These are phyloP conservation scores for Stomatorhinus walkeri DNA, from an alignment of 2,797 vertebrate genomes.

Conservation along the genomic window DNA sequence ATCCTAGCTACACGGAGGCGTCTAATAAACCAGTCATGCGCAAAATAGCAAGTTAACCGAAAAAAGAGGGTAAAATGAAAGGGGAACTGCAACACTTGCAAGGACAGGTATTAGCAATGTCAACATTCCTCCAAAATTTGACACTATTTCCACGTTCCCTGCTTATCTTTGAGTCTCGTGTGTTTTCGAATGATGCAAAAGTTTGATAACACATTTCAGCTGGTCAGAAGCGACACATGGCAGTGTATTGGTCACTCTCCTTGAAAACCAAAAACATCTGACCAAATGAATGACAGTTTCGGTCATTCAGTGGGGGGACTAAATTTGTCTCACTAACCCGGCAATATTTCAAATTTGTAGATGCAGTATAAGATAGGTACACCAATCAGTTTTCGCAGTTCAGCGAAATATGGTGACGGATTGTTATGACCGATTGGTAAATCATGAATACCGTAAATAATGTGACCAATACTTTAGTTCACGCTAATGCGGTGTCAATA, in stretches of 20 bases:
- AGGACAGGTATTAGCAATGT: conserved; percentile 24
- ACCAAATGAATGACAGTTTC: background rate
- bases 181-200: conserved; percentile 16
- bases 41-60: conserved; percentile 34
- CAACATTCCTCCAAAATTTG: conserved; percentile 25
- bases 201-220: conserved; percentile 14
- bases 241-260: background rate
- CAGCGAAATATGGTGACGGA: background rate
- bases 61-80: conserved; percentile 25
- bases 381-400: background rate
- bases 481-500: background rate
- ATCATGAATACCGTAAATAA: background rate
- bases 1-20: conserved; percentile 33
- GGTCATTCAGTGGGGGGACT: background rate
- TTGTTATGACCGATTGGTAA: background rate
- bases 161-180: conserved; percentile 18
- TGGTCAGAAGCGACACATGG: background rate
- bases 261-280: background rate
- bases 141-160: conserved; percentile 10
- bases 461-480: background rate
- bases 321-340: background rate
- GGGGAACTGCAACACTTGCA: conserved; percentile 23
- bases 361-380: background rate
- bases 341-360: background rate
- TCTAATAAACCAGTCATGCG: conserved; percentile 44